Percentiles rank a stretch among this genome's conserved stretches.
phyloP scores from a whole-genome alignment of 2,113 vertebrate genomes.

The Psittacula cyanocephala region DNA sequence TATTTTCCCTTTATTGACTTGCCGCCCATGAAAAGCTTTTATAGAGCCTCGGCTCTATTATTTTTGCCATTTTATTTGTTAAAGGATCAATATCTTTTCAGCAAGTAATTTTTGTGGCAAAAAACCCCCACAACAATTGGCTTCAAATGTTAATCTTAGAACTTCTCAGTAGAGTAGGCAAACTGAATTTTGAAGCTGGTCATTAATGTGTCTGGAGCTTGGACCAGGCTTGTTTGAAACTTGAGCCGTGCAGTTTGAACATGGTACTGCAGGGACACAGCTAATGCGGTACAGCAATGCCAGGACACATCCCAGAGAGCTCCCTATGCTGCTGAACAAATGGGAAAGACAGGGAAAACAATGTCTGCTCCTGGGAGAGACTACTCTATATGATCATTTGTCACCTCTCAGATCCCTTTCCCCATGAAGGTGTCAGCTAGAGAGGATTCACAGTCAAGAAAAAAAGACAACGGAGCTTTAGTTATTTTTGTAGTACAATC shows the following conservation, averaged over 20 bases:
- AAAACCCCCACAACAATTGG: neutral
- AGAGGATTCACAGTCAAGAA: neutral
- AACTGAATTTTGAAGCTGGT: neutral
- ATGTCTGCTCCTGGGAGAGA: neutral
- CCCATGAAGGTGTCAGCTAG: neutral
- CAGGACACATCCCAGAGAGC: neutral
- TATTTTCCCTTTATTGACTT: neutral
- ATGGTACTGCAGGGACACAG: neutral
- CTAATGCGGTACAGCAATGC: neutral
- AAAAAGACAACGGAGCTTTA: neutral
- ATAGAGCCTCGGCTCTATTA: neutral
- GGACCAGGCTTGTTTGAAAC: neutral
- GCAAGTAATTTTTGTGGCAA: neutral
- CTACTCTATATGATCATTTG: neutral
- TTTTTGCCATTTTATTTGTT: neutral
- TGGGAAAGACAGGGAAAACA: neutral
- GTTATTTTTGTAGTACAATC: neutral
- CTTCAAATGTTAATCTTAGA: neutral
- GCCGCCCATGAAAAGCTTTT: neutral
- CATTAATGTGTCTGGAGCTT: neutral
- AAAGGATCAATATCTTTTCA: neutral
- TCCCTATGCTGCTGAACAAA: neutral
- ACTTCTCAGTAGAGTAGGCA: neutral
- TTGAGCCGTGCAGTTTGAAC: neutral
- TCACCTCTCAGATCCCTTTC: neutral